Evolutionary conservation across 2,113 vertebrate genomes (phyloP).

Genomic region (Amphiprion percula): DNA sequence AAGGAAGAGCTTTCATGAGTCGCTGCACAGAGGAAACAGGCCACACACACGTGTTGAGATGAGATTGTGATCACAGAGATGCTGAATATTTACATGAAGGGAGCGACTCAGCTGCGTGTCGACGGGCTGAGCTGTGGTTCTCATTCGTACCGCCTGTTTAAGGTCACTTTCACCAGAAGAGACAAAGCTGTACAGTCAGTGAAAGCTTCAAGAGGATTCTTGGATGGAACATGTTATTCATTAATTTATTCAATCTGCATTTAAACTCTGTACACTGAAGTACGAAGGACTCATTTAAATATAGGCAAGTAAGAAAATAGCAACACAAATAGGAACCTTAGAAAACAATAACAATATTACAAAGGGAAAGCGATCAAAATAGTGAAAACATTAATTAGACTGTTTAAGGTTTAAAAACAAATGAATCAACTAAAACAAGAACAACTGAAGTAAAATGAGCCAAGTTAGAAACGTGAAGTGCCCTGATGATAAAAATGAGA

Average conservation of each 20-base stretch:
- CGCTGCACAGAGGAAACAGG: conserved; percentile 34
- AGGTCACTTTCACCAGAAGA: background rate
- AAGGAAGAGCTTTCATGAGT: conserved; percentile 26
- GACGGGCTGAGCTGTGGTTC: background rate
- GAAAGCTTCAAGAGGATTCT: background rate
- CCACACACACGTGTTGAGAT: background rate
- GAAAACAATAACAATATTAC: too few relatives aligned
- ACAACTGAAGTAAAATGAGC: too few relatives aligned
- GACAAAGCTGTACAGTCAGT: background rate
- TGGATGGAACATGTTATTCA: background rate
- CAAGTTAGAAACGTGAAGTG: too few relatives aligned
- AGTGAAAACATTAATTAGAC: too few relatives aligned
- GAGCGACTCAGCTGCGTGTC: background rate
- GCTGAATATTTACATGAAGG: background rate
- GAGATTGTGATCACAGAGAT: conserved; percentile 4
- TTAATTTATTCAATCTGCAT: background rate
- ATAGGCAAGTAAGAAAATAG: too few relatives aligned
- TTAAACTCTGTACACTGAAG: too few relatives aligned
- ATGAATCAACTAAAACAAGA: too few relatives aligned
- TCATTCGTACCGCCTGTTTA: background rate
- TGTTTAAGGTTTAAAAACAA: too few relatives aligned
- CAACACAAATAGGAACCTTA: too few relatives aligned
- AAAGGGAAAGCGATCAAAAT: too few relatives aligned
- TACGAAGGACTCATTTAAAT: too few relatives aligned
- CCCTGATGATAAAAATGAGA: too few relatives aligned